Base-by-base conservation (phyloP, 1,140 invertebrate genomes). In the Drosophila nasuta region DNA sequence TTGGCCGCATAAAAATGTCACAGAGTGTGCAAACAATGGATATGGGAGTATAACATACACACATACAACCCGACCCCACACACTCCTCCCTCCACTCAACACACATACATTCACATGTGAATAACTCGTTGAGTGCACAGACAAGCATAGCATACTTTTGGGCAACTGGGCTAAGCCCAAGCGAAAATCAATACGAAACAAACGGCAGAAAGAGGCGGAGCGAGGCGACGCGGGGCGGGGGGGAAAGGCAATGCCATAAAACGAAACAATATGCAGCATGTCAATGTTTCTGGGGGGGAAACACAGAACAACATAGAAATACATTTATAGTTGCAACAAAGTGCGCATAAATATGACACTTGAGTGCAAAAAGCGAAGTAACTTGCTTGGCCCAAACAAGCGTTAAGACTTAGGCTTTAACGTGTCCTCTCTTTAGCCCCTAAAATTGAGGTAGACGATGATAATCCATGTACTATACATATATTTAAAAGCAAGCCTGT, bases 1-100 rank as follows among this genome's bases (percentile, higher is more conserved):
- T 88, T 82, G 77, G 79, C 69, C 70, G 82, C 80, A 87, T 87
- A 87, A 87, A 87, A 87, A 87, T 82, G 82, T 88, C 82, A 88
- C 83, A 82, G 63, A 74, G 80, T 77, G 79, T 82, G 80, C 83
- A 87, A 83, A 88, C 82, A 87, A 87, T 88, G 83, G 82, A 57
- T 62, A 62, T 57, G 58, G 38, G 66, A 54, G 49, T 48, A 62
- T 48, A 60, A 56, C 63, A 79, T 43, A 65, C 17, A 57, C 56
- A 46, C 38, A 49, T 25, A 59, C 41, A 57, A 56, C 48, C 66
- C 28, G 25, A 52, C 45, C 62, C 48, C 66, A 17, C 33, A 52
- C 45, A 48, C 59, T 1, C n/a, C 17, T n/a, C n/a, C 10, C 20
- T 33, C 43, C 63, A 49, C 67, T 45, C 43, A 46, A 49, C 59